phyloP scores from a whole-genome alignment of 2,888 invertebrate genomes.

The Sycophila texana region DNA sequence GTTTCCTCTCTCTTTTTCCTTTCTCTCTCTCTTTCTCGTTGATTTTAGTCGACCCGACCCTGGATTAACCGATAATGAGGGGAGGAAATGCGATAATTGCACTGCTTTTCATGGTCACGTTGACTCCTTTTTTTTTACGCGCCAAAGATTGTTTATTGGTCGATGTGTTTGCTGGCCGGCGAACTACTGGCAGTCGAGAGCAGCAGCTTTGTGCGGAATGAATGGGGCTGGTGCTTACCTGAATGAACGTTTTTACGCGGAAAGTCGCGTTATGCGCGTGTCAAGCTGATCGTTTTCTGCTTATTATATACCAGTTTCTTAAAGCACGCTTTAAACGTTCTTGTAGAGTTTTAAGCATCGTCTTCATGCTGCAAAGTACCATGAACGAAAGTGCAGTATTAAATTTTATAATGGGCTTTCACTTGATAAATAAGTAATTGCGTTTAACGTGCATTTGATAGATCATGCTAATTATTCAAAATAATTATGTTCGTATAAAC shows the following conservation, averaged over 20 bases:
- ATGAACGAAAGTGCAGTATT: too few relatives aligned
- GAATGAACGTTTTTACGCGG: not conserved
- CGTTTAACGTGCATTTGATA: too few relatives aligned
- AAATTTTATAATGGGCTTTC: too few relatives aligned
- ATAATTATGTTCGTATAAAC: too few relatives aligned
- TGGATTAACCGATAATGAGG: conserved; percentile 28
- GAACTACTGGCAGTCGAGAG: too few relatives aligned
- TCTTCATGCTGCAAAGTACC: too few relatives aligned
- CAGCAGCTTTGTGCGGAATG: too few relatives aligned
- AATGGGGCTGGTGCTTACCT: not conserved
- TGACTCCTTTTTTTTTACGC: not conserved
- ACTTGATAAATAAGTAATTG: too few relatives aligned
- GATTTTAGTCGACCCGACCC: not conserved
- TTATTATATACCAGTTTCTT: not conserved
- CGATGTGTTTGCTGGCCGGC: not conserved
- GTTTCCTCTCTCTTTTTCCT: conserved; percentile 9
- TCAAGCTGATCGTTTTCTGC: not conserved
- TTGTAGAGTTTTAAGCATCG: too few relatives aligned
- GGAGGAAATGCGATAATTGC: not conserved
- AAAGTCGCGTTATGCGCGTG: not conserved
- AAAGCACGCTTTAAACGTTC: too few relatives aligned
- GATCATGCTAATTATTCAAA: too few relatives aligned
- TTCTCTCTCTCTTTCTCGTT: conserved; percentile 1
- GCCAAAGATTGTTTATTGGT: not conserved
- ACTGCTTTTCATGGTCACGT: not conserved